phyloP scores from a whole-genome alignment of 2,888 invertebrate genomes.

The Endotricha flammealis region DNA sequence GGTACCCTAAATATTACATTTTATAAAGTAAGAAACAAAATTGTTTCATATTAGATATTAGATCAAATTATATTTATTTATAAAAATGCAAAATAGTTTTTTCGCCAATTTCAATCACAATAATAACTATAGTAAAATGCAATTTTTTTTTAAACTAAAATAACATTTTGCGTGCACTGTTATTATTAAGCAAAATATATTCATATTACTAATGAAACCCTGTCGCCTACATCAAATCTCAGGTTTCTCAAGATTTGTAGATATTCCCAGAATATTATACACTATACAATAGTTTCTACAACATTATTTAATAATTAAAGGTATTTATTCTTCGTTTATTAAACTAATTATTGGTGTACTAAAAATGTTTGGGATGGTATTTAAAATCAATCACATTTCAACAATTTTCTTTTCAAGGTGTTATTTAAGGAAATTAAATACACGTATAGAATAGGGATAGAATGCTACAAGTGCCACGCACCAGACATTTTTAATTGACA shows the following conservation, averaged over 20 bases:
- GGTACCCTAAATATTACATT: no score
- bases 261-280: no score
- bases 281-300: not conserved
- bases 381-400: no score
- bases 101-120: conserved; percentile 5
- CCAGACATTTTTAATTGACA: no score
- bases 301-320: no score
- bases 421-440: no score
- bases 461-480: no score
- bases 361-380: no score
- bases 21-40: not conserved
- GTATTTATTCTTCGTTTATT: no score
- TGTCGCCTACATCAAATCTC: conserved; percentile 1
- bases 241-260: not conserved
- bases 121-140: conserved; percentile 1
- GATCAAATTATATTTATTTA: not conserved
- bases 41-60: not conserved
- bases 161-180: conserved; percentile 6
- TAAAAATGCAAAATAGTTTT: conserved; percentile 4
- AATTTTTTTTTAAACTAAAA: not conserved
- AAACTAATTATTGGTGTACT: no score
- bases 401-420: no score
- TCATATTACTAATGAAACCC: conserved; percentile 6
- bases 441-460: no score
- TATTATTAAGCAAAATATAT: conserved; percentile 9